These are phyloP conservation scores for Chiloscyllium punctatum DNA, from an alignment of 2,797 vertebrate genomes.

Conservation along the genomic window DNA sequence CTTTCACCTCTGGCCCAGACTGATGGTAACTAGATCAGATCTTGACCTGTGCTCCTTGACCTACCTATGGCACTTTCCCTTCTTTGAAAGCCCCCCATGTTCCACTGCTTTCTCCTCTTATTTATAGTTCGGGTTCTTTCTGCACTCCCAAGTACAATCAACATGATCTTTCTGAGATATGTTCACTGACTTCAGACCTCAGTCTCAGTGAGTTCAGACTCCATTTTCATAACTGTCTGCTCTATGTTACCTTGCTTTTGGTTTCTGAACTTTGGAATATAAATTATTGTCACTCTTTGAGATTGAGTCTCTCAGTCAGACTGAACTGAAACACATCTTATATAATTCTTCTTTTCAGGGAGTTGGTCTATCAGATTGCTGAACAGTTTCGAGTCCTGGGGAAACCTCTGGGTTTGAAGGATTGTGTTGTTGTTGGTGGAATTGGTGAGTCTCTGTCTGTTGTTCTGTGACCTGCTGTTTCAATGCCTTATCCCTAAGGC, in stretches of 20 bases:
- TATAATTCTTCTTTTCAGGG: conserved; percentile 56
- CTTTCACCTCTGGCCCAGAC: background rate
- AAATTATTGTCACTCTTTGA: too few species aligned
- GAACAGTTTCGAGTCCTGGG: conserved; percentile 91
- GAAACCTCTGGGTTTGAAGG: conserved; percentile 81
- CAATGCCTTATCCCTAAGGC: background rate
- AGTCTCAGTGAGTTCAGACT: too few species aligned
- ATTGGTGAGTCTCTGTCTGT: conserved; percentile 66
- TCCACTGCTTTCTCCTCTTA: too few species aligned
- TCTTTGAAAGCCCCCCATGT: too few species aligned
- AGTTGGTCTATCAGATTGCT: conserved; percentile 90
- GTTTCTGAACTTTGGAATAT: too few species aligned
- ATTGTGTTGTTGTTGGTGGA: conserved; percentile 86
- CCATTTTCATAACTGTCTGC: too few species aligned
- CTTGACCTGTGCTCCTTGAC: too few species aligned
- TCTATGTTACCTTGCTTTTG: too few species aligned
- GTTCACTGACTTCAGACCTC: too few species aligned
- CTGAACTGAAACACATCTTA: background rate
- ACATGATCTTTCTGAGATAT: too few species aligned
- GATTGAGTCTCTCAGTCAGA: background rate
- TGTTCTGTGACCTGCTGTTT: accelerated
- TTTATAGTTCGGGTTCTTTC: too few species aligned
- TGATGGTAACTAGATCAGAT: background rate
- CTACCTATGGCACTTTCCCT: background rate
- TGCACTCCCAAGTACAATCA: too few species aligned